Evolutionary conservation across 1,140 invertebrate genomes (phyloP).

Genomic region (Drosophila lini): DNA sequence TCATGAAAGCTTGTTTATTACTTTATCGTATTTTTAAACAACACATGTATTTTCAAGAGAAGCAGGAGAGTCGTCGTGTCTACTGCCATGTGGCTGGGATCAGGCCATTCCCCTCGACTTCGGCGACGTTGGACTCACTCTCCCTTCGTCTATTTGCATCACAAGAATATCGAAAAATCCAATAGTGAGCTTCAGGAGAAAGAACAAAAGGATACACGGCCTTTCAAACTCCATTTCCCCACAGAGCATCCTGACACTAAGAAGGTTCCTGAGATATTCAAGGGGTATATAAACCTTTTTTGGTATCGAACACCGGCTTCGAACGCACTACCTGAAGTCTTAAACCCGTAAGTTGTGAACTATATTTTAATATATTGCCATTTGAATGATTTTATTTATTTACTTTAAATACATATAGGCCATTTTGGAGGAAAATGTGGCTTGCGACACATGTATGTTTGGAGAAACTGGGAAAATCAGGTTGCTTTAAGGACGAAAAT

Average conservation of each 20-base stretch:
- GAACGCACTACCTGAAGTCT: no score
- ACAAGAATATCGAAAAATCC: neutral
- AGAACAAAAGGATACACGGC: constrained; percentile 72
- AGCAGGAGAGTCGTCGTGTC: neutral
- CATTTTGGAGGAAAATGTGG: constrained; percentile 88
- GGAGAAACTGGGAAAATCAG: constrained; percentile 95
- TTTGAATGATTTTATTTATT: neutral
- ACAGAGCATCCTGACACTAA: constrained; percentile 90
- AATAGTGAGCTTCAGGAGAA: constrained; percentile 70
- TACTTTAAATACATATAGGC: constrained; percentile 82
- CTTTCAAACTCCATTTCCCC: constrained; percentile 94
- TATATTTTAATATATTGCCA: neutral
- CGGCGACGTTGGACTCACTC: neutral
- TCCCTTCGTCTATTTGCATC: constrained; percentile 7
- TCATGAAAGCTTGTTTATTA: constrained; percentile 8
- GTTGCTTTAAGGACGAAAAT: constrained; percentile 94
- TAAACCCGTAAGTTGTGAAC: neutral
- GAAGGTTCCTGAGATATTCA: constrained; percentile 89
- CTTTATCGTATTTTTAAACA: constrained; percentile 1
- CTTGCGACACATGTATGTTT: constrained; percentile 88
- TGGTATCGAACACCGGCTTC: constrained; percentile 85
- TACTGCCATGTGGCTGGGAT: neutral
- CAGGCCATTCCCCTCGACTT: neutral
- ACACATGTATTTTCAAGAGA: constrained; percentile 3
- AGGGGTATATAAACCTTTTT: constrained; percentile 91